Evolutionary conservation across 1,140 invertebrate species (phyloP).

Genomic region (Dendroctonus valens): DNA sequence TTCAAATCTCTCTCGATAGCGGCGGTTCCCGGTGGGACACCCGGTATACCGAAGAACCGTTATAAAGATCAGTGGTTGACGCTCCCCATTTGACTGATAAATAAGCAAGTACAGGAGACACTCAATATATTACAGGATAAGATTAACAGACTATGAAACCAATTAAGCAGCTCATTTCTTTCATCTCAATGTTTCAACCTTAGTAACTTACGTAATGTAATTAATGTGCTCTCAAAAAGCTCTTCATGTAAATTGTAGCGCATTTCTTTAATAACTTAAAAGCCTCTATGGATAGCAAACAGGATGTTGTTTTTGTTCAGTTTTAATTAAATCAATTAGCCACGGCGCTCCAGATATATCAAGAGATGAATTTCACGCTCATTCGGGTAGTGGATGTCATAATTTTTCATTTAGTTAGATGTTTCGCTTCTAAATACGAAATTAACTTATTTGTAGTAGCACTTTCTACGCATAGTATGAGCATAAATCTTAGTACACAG

Average conservation of each 20-base stretch:
- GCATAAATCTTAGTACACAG: too few species aligned
- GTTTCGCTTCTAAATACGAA: background rate
- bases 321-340: conserved; percentile 22
- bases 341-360: background rate
- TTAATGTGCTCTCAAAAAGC: conserved; percentile 13
- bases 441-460: too few species aligned
- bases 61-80: too few species aligned
- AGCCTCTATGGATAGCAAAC: conserved; percentile 8
- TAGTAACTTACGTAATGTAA: conserved; percentile 18
- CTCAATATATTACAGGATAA: too few species aligned
- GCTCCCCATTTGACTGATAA: too few species aligned
- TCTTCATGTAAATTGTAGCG: conserved; percentile 19
- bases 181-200: conserved; percentile 5
- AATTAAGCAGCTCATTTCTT: background rate
- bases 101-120: too few species aligned
- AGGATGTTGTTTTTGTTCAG: conserved; percentile 14
- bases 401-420: conserved; percentile 2
- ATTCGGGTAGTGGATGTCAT: background rate
- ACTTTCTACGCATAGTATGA: too few species aligned
- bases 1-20: too few species aligned
- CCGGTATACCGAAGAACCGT: too few species aligned
- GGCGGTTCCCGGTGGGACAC: too few species aligned
- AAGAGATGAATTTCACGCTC: background rate
- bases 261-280: conserved; percentile 21
- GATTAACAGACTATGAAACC: too few species aligned